phyloP scores from a whole-genome alignment of 2,113 vertebrate genomes.

The Pseudopodoces humilis region DNA sequence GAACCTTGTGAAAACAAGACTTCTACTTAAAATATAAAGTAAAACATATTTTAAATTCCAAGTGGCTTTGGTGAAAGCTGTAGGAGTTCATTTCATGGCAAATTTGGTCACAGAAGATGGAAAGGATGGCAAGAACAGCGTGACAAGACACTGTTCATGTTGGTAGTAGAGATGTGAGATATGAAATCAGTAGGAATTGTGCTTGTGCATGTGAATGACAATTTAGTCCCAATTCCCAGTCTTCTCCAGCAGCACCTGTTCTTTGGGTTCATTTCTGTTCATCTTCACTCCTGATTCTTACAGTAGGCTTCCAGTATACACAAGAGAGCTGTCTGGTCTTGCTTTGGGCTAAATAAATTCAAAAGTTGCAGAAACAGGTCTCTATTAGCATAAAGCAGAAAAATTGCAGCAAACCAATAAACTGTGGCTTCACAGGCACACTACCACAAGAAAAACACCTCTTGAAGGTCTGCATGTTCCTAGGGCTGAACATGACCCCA shows the following conservation, averaged over 20 bases:
- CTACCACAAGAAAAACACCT: not conserved
- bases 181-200: not conserved
- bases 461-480: not conserved
- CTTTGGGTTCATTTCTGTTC: not conserved
- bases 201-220: not conserved
- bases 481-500: no score
- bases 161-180: not conserved
- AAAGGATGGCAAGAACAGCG: not conserved
- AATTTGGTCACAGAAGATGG: not conserved
- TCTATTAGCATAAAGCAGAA: not conserved
- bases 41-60: not conserved
- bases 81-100: not conserved
- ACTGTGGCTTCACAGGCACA: not conserved
- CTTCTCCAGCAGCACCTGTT: not conserved
- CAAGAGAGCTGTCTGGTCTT: not conserved
- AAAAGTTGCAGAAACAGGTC: not conserved
- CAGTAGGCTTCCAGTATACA: not conserved
- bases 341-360: not conserved
- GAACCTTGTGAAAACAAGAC: not conserved
- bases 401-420: not conserved
- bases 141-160: not conserved
- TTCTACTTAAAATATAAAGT: not conserved
- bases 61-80: not conserved
- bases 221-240: not conserved
- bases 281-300: not conserved